These are phyloP conservation scores for Eupithecia vulgata DNA, from an alignment of 2,888 invertebrate genomes.

Conservation along the genomic window DNA sequence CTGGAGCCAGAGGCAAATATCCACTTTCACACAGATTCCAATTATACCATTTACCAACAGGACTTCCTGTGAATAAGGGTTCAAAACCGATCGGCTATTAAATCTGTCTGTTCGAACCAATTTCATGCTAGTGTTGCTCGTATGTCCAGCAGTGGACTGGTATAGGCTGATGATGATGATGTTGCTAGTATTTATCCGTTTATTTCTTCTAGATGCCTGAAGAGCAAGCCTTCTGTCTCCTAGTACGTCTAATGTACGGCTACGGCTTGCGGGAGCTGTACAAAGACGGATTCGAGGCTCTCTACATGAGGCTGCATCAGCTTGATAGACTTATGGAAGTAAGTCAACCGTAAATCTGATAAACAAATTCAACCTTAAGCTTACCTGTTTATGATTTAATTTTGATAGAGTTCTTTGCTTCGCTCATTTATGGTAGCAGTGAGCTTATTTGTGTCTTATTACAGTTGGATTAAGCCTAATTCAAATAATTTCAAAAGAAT, in stretches of 20 bases:
- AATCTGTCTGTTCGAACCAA: background rate
- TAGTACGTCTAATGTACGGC: slow-evolving; percentile 98
- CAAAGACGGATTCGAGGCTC: slow-evolving; percentile 97
- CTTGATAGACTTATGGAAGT: slow-evolving; percentile 96
- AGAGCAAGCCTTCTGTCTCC: slow-evolving; percentile 98
- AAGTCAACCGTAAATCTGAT: slow-evolving; percentile 42
- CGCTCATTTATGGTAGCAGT: background rate
- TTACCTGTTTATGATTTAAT: background rate
- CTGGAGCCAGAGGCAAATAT: too few relatives aligned
- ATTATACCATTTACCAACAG: background rate
- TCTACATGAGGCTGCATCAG: slow-evolving; percentile 97
- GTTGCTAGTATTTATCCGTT: background rate
- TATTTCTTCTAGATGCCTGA: slow-evolving; percentile 95
- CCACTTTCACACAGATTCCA: background rate
- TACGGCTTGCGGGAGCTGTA: slow-evolving; percentile 97
- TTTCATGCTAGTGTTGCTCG: background rate
- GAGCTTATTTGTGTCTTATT: background rate
- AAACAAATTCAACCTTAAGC: background rate
- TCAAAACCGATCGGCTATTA: background rate
- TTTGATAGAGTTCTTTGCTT: background rate
- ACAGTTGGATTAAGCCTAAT: background rate
- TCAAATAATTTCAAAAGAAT: too few relatives aligned
- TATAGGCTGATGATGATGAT: too few relatives aligned
- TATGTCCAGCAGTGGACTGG: too few relatives aligned
- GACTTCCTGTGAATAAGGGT: background rate